Evolutionary conservation across 1,140 invertebrate genomes (phyloP), one percentile per base, ranked within the genome.

Genomic region (Acromyrmex charruanus): DNA sequence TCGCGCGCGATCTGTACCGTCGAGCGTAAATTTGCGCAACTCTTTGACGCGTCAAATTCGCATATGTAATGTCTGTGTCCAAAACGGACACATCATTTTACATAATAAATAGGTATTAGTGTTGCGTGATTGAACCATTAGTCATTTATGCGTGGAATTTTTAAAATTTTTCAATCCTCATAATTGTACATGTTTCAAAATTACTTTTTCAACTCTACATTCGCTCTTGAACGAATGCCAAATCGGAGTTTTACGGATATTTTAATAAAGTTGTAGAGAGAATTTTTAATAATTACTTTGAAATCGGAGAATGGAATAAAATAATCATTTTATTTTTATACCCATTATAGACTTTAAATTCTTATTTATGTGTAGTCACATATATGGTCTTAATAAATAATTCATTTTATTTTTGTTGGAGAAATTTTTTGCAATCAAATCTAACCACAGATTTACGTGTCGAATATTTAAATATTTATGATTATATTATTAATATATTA

Each of bases 81-180:
- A 53, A 59, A 77, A 28, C 58, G 68, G 49, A 81, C 58, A 81
- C 66, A 81, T 81, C 49, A 71, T 81, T 81, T 81, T 81, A 81
- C 31, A 69, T 39, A 31, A 81, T 65, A 71, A 81, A 81, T 81
- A 39, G 35, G 7, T 39, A 81, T 81, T 81, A 49, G 31, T 31
- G n/a, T 21, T 44, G 65, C 49, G 31, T 71, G 49, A 69, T 55
- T 14, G 21, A 39, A 25, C 1, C 9, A 71, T 21, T 71, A 35
- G n/a, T 80, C 39, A 9, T 55, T 53, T 25, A 31, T 31, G 1
- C 10, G 12, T 16, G 21, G 21, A 6, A 18, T 53, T 80, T 25
- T 25, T 2, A 9, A 5, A 81, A 28, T 81, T 39, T 81, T 80
- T 2, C n/a, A 16, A 1, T 14, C 0, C 5, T 49, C 16, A 9